phyloP scores from a whole-genome alignment of 2,797 vertebrate genomes.

The Nannoperca australis region DNA sequence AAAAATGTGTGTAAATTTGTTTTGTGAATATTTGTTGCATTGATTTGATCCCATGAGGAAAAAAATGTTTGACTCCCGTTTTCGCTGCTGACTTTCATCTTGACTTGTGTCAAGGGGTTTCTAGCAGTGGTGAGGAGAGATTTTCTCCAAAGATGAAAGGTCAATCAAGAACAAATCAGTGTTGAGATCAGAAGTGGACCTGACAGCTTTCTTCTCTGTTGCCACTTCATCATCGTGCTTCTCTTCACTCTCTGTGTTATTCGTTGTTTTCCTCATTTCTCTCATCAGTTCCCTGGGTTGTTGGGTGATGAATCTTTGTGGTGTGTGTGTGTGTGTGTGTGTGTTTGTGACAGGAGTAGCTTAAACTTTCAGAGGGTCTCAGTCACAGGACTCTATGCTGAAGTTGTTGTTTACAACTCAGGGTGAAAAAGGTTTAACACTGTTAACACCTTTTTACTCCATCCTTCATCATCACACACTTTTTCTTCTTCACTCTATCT shows the following conservation, averaged over 20 bases:
- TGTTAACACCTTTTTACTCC: slow-evolving; percentile 1
- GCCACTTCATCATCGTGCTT: slow-evolving; percentile 36
- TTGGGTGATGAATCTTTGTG: background rate
- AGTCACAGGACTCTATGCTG: background rate
- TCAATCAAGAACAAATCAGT: slow-evolving; percentile 65
- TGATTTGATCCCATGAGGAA: no score
- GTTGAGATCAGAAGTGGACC: slow-evolving; percentile 59
- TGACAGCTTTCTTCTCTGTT: slow-evolving; percentile 38
- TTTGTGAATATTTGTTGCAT: no score
- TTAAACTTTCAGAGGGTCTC: background rate
- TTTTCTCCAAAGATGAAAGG: slow-evolving; percentile 61
- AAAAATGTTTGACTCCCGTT: background rate
- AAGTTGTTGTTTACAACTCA: background rate
- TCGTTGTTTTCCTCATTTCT: slow-evolving; percentile 22
- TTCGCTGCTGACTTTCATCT: slow-evolving; percentile 3
- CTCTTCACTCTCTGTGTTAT: slow-evolving; percentile 18
- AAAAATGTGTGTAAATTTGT: no score
- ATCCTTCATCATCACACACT: slow-evolving; percentile 12
- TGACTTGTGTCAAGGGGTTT: slow-evolving; percentile 18
- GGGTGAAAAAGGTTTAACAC: slow-evolving; percentile 22
- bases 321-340: slow-evolving; percentile 3
- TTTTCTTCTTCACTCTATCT: slow-evolving; percentile 10
- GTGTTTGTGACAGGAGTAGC: slow-evolving; percentile 13
- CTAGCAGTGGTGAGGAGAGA: slow-evolving; percentile 18
- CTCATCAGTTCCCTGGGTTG: background rate